These are phyloP conservation scores for Pelvicachromis taeniatus DNA, from an alignment of 2,113 vertebrate species.

Conservation along the genomic window DNA sequence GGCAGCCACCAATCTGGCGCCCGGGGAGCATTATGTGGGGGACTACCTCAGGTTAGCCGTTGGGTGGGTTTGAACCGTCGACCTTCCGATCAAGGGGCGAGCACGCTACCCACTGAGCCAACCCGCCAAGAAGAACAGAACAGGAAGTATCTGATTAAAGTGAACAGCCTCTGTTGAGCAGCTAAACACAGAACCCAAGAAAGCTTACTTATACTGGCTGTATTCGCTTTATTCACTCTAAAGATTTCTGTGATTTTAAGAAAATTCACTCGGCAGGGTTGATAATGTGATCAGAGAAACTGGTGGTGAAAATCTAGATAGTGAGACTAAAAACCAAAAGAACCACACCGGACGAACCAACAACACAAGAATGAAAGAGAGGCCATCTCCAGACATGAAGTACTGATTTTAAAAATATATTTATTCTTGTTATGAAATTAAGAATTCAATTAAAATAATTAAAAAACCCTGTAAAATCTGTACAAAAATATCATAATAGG, in stretches of 20 bases:
- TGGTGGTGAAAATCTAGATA: neutral
- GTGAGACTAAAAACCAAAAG: neutral
- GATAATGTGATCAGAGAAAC: neutral
- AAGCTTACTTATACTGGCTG: no score
- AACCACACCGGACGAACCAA: fast-evolving
- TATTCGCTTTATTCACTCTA: neutral
- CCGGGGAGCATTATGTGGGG: no score
- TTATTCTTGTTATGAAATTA: neutral
- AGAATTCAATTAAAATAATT: neutral
- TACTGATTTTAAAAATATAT: neutral
- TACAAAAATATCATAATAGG: neutral
- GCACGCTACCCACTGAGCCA: no score
- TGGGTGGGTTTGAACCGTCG: no score
- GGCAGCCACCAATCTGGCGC: no score
- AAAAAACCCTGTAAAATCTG: fast-evolving
- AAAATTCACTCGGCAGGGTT: neutral
- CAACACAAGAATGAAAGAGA: neutral
- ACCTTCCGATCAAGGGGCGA: no score
- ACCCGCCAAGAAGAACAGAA: no score
- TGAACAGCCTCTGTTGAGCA: neutral
- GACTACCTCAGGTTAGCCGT: no score
- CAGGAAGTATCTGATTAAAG: neutral
- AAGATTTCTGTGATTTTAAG: neutral
- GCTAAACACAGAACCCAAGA: fast-evolving
- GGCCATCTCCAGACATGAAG: neutral